A percentile compares a stretch with the other conserved stretches of the same genome.
phyloP scores from a whole-genome alignment of 2,888 invertebrate genomes.

The Tetheella fluctuosa region DNA sequence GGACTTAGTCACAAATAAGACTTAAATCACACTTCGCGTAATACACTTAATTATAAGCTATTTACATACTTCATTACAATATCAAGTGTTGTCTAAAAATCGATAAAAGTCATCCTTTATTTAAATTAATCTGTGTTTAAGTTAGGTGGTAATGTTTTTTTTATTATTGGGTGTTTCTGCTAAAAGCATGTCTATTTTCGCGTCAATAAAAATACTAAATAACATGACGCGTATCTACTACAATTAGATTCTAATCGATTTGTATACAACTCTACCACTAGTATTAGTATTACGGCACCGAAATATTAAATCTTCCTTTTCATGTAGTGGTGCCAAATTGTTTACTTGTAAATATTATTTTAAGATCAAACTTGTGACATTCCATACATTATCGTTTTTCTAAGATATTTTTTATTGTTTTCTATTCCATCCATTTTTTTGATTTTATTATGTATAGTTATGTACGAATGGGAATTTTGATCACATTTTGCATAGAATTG shows the following conservation, averaged over 20 bases:
- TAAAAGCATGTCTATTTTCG: no score
- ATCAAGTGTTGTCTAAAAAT: not conserved
- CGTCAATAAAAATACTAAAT: not conserved
- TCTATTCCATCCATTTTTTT: not conserved
- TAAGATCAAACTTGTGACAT: constrained; percentile 37
- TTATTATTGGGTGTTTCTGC: no score
- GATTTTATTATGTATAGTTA: constrained; percentile 11
- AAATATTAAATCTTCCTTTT: constrained; percentile 29
- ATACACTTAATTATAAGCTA: constrained; percentile 20
- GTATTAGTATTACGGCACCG: constrained; percentile 37
- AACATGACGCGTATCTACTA: no score
- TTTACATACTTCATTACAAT: constrained; percentile 1
- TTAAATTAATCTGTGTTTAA: no score
- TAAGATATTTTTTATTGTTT: constrained; percentile 24
- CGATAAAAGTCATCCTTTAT: not conserved
- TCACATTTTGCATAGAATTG: no score
- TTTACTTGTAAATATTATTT: constrained; percentile 46
- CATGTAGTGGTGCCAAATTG: constrained; percentile 44
- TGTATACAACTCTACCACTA: constrained; percentile 30
- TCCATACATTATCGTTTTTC: constrained; percentile 34
- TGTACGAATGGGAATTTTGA: no score
- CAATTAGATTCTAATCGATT: not conserved
- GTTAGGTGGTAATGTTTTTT: no score
- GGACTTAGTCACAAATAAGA: constrained; percentile 43
- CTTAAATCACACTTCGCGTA: constrained; percentile 39